phyloP scores from a whole-genome alignment of 2,113 vertebrate genomes.

The Microcebus murinus region DNA sequence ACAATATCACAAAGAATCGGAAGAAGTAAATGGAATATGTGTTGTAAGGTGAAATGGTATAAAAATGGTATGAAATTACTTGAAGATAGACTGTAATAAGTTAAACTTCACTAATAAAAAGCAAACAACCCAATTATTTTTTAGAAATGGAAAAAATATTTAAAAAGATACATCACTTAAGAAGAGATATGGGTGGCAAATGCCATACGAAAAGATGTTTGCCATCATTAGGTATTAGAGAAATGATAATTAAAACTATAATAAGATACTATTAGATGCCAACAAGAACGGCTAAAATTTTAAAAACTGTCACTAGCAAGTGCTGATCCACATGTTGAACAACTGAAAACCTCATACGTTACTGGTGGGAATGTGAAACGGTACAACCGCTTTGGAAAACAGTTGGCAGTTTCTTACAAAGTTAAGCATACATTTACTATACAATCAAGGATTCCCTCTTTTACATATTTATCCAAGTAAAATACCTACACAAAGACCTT shows the following conservation, averaged over 20 bases:
- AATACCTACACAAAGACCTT: background rate
- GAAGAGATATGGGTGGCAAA: background rate
- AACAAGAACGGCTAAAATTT: background rate
- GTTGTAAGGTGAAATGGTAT: too few species aligned
- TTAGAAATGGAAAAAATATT: background rate
- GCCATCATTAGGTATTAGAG: background rate
- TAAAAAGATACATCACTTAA: background rate
- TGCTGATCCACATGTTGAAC: background rate
- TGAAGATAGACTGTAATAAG: background rate
- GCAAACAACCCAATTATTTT: background rate
- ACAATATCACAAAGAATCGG: background rate
- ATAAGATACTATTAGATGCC: background rate
- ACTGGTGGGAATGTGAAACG: background rate
- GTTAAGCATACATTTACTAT: background rate
- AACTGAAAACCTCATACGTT: background rate
- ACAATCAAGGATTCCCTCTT: background rate
- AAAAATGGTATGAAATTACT: background rate
- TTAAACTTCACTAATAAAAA: slow-evolving; percentile 1
- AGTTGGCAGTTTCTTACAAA: background rate
- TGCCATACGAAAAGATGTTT: background rate
- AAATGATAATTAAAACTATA: slow-evolving; percentile 17
- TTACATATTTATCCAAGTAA: background rate
- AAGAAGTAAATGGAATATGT: background rate
- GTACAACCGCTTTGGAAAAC: background rate
- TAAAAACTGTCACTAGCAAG: background rate